A percentile compares a stretch with the other conserved stretches of the same genome.
Conservation (phyloP, 2,888 invertebrate species). For the Agrypnus murinus region DNA sequence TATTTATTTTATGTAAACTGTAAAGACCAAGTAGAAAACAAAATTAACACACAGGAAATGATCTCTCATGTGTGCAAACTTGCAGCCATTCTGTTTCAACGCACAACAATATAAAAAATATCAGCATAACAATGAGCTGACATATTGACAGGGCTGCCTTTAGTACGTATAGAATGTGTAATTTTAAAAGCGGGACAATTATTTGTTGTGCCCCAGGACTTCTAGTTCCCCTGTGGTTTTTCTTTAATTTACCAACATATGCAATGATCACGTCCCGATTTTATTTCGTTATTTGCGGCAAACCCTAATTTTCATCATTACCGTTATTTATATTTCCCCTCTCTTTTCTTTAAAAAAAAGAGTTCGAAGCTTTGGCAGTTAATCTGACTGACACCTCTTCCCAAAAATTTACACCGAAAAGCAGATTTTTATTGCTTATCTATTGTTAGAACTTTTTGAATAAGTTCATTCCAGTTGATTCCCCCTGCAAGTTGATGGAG, state of each 20-base stretch:
- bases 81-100: constrained; percentile 39
- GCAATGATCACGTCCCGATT: constrained; percentile 58
- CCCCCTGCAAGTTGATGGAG: constrained; percentile 49
- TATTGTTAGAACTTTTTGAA: constrained; percentile 44
- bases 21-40: too few relatives aligned
- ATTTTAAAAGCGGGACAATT: constrained; percentile 58
- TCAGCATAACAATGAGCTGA: constrained; percentile 51
- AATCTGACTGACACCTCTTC: neutral
- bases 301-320: neutral
- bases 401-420: neutral
- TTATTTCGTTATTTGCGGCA: constrained; percentile 46
- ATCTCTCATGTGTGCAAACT: constrained; percentile 31
- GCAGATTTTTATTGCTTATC: constrained; percentile 46
- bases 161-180: constrained; percentile 47
- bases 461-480: constrained; percentile 49
- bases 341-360: neutral
- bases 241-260: constrained; percentile 60
- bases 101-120: constrained; percentile 38
- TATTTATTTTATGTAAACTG: too few relatives aligned
- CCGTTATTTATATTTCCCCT: constrained; percentile 1
- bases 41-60: constrained; percentile 31
- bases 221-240: constrained; percentile 59
- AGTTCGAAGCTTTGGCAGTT: neutral
- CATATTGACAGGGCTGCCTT: constrained; percentile 54
- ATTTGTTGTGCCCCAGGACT: constrained; percentile 57